These are phyloP conservation scores for Hydroisotoma schaefferi DNA, from an alignment of 2,888 invertebrate genomes.

Conservation along the genomic window DNA sequence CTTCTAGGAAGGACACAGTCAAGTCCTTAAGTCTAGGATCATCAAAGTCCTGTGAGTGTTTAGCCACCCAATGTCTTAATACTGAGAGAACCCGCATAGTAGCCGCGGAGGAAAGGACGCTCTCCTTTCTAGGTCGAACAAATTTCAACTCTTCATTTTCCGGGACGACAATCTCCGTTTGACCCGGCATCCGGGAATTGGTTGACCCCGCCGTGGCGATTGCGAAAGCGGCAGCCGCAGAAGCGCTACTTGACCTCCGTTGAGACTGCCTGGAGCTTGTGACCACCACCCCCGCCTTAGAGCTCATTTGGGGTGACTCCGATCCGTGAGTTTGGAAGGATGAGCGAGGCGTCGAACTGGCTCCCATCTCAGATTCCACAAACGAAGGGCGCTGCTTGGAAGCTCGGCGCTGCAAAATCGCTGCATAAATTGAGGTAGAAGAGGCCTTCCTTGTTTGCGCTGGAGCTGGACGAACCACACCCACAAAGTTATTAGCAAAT, in stretches of 20 bases:
- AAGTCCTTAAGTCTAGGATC: slow-evolving; percentile 61
- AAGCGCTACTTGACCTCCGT: slow-evolving; percentile 78
- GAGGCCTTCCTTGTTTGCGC: slow-evolving; percentile 46
- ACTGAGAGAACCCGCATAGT: slow-evolving; percentile 90
- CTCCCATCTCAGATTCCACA: slow-evolving; percentile 51
- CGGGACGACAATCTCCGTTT: slow-evolving; percentile 49
- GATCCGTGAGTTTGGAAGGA: slow-evolving; percentile 59
- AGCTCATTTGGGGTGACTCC: slow-evolving; percentile 60
- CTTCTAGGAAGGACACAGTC: slow-evolving; percentile 81
- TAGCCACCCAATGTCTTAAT: slow-evolving; percentile 85
- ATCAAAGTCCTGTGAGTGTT: slow-evolving; percentile 67
- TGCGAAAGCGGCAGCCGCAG: slow-evolving; percentile 85
- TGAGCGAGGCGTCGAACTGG: slow-evolving; percentile 58
- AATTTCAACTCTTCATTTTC: slow-evolving; percentile 51
- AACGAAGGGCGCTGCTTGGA: slow-evolving; percentile 48
- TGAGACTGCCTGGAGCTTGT: slow-evolving; percentile 85
- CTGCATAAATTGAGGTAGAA: slow-evolving; percentile 48
- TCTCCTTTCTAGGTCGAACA: slow-evolving; percentile 60
- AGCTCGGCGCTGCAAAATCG: slow-evolving; percentile 48
- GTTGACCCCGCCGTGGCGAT: slow-evolving; percentile 56
- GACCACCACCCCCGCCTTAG: slow-evolving; percentile 83
- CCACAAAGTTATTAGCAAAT: too few relatives aligned
- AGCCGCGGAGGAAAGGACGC: slow-evolving; percentile 85
- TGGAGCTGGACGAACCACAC: too few relatives aligned
- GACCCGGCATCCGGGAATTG: slow-evolving; percentile 48